Conservation (phyloP, 2,888 invertebrate species). For the Silvanus unidentatus region DNA sequence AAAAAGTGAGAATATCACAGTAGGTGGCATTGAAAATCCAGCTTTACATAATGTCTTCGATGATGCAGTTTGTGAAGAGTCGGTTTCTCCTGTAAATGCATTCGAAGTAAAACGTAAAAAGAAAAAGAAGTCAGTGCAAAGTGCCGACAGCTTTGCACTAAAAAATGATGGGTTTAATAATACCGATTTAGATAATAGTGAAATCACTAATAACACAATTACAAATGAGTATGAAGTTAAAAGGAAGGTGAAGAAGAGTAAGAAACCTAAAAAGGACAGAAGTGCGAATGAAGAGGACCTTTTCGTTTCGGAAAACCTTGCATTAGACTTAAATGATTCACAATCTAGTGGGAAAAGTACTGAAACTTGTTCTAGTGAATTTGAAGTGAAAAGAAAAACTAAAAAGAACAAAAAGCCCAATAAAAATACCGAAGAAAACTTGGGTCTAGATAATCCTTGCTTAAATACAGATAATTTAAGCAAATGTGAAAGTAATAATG, state of each 20-base stretch:
- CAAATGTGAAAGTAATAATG: neutral
- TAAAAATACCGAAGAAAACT: neutral
- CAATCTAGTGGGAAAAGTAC: neutral
- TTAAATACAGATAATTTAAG: slow-evolving; percentile 6
- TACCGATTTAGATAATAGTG: no score
- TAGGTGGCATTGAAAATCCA: slow-evolving; percentile 23
- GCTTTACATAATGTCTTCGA: slow-evolving; percentile 17
- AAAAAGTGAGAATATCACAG: slow-evolving; percentile 13
- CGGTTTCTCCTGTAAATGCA: slow-evolving; percentile 12
- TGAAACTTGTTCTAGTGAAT: slow-evolving; percentile 6
- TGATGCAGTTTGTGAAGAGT: neutral
- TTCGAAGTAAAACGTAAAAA: slow-evolving; percentile 16
- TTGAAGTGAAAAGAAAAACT: slow-evolving; percentile 17
- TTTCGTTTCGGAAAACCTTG: slow-evolving; percentile 6
- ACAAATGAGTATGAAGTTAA: slow-evolving; percentile 8
- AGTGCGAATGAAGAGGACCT: slow-evolving; percentile 5
- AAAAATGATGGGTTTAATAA: no score
- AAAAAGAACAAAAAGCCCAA: slow-evolving; percentile 1
- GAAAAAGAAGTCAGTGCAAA: slow-evolving; percentile 8
- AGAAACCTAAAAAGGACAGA: neutral
- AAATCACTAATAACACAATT: neutral
- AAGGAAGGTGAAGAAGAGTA: slow-evolving; percentile 6
- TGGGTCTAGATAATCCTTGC: slow-evolving; percentile 11
- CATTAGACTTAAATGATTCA: no score
- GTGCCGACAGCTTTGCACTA: slow-evolving; percentile 1